Evolutionary conservation across 1,140 invertebrate genomes (phyloP), one percentile per base, ranked within the genome.

Genomic region (Drosophila pectinifera): DNA sequence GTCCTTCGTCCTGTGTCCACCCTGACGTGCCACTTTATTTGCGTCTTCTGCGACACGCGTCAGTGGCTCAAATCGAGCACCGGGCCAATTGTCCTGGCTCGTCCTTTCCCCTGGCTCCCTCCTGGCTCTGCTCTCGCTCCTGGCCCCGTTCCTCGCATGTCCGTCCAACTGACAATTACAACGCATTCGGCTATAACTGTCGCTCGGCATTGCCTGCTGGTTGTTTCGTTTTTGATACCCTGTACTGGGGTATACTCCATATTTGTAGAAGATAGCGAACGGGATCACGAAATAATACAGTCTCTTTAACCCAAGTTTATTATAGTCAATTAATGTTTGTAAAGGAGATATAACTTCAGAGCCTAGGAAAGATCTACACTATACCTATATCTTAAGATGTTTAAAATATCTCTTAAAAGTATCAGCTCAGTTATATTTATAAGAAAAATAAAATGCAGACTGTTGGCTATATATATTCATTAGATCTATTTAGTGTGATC

Each of bases 161-260:
- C 73, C 78, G 55, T 78, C 78, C 61, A 75, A 65, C 83, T 78
- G 70, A 83, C 83, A 86, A 88, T 86, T 88, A 86, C 82, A 88
- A 59, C 51, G 64, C 75, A 69, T 81, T 61, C 54, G 57, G 53
- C 24, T 56, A 49, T 62, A 79, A 59, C 54, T 74, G 56, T 55
- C 69, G 73, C 53, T 53, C 11, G 45, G 34, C 39, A 46, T 73
- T 69, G 54, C 57, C 28, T 49, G 43, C 16, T 49, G 20, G 26
- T 38, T 68, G 64, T 36, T 68, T 36, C 28, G 34, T 18, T 68
- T 13, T 2, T 5, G 20, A 18, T 34, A 42, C 6, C 43, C 18
- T 28, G 11, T 65, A 10, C 0, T 13, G 0, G 58, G 20, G 59
- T 42, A 42, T 67, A 6, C 6, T 24, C 3, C 14, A 22, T 18